Conservation (phyloP, 2,113 vertebrate genomes). For the Promerops cafer region DNA sequence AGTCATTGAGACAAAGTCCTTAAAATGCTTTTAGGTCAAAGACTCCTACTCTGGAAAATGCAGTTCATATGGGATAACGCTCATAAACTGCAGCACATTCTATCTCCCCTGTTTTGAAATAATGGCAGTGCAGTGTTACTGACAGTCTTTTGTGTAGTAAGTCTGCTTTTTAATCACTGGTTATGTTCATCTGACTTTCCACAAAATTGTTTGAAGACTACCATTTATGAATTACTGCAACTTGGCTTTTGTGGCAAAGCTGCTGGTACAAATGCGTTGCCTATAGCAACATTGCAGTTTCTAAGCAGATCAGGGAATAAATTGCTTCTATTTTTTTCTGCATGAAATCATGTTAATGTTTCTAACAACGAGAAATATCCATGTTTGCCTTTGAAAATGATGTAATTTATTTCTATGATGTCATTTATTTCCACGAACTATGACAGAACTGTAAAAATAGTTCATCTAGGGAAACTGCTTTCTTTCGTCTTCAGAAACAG, state of each 20-base stretch:
- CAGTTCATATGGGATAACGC: not conserved
- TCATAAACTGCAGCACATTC: not conserved
- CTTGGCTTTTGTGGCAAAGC: not conserved
- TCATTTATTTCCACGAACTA: not conserved
- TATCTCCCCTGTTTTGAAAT: not conserved
- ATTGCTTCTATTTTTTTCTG: not conserved
- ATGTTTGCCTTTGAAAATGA: not conserved
- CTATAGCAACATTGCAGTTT: not conserved
- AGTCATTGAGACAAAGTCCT: not conserved
- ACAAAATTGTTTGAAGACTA: not conserved
- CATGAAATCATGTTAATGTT: not conserved
- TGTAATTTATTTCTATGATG: not conserved
- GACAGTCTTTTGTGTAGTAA: not conserved
- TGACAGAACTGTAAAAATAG: not conserved
- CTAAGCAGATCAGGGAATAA: not conserved
- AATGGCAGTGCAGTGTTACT: not conserved
- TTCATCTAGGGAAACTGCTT: not conserved
- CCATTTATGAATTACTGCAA: not conserved
- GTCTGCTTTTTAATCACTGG: not conserved
- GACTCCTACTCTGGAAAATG: not conserved
- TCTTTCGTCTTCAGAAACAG: not conserved
- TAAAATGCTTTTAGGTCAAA: not conserved
- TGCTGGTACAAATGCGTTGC: not conserved
- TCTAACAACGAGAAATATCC: not conserved
- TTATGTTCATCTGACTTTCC: not conserved